Conservation (phyloP, 2,797 vertebrate genomes). For the Mustela erminea region DNA sequence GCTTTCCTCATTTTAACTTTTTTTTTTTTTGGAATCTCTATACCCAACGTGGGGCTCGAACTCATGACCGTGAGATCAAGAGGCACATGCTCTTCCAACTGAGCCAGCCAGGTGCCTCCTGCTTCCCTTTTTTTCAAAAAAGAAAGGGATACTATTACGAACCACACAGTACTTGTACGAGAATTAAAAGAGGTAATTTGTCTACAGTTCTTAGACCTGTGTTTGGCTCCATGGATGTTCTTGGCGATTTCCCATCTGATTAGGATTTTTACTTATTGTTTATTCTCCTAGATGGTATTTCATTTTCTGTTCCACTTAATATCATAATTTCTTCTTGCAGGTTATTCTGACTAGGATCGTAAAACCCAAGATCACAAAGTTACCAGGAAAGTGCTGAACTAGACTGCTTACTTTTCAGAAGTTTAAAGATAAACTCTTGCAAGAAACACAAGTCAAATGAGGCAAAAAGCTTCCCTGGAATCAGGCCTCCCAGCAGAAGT, state of each 20-base stretch:
- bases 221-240: accelerated
- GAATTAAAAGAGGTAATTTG: not conserved
- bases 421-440: slow-evolving; percentile 74
- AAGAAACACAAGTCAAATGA: slow-evolving; percentile 64
- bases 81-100: not conserved
- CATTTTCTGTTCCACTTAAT: too few relatives aligned
- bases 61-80: not conserved
- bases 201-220: not conserved
- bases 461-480: not conserved
- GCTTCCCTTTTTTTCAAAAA: not conserved
- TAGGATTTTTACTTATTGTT: not conserved
- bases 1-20: not conserved
- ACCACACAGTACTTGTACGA: not conserved
- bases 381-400: not conserved
- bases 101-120: not conserved
- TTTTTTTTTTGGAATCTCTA: not conserved
- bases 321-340: not conserved
- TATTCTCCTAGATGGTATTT: too few relatives aligned
- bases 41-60: not conserved
- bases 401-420: slow-evolving; percentile 64
- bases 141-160: not conserved
- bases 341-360: too few relatives aligned
- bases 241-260: not conserved
- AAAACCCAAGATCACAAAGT: not conserved
- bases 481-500: not conserved